Base-by-base conservation (phyloP, 53 echinoderm and acorn worm genomes). In the Temnopleurus reevesii region DNA sequence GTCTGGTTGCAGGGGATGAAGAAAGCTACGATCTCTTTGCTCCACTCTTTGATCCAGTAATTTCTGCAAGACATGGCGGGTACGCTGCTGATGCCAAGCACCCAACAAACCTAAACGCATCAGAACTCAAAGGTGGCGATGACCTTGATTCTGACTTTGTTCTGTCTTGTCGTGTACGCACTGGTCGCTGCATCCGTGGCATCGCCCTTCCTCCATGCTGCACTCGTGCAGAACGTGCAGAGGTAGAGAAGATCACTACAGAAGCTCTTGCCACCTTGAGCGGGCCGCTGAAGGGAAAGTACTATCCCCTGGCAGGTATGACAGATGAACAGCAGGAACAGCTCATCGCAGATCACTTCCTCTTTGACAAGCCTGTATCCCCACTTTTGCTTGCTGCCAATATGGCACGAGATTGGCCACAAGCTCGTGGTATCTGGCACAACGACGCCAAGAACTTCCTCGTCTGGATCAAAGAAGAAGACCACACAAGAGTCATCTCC, bases 331-430 rank as follows among this genome's bases (percentile, higher is more conserved):
- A 92, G 1, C 97, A 97, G 56, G 92, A 97, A 9, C 90, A 93
- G 77, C 93, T 97, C 24, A 97, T 97, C 59, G 97, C 85, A 5
- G 95, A 97, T 76, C 97, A 97, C 82, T 97, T 97, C 92, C 93
- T 97, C 18, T 97, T 97, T 89, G 97, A 97, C 91, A 97, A 97
- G 53, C 97, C 97, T 13, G 97, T 97, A 23, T 97, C 97, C 0
- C 97, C 97, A 47, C 97, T 97, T 0, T 89, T 97, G 21, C 65
- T 89, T 13, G 93, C 93, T 66, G 89, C 97, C 33, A 92, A 92
- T 85, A 97, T 97, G 97, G 97, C 95, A 23, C 94, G 97, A 23
- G 97, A 98, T 57, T 98, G 98, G 98, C 98, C 98, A 3, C 92
- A 98, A 12, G 98, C 90, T 3, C 92, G 98, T 2, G 97, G 97